Evolutionary conservation across 2,888 invertebrate genomes (phyloP).

Genomic region (Charanyca ferruginea): DNA sequence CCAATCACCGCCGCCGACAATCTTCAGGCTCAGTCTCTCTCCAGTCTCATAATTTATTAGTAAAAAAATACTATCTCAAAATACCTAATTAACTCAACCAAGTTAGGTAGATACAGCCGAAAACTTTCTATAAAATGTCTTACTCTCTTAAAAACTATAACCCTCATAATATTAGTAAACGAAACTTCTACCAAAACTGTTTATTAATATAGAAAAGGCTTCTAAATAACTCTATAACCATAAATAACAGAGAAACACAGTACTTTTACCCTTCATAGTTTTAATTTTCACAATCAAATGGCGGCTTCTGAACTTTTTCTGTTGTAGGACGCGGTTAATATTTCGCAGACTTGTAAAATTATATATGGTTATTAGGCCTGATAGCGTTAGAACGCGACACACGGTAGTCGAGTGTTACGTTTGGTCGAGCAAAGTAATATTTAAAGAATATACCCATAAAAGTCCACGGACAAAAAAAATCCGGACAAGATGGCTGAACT

Average conservation of each 20-base stretch:
- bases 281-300: conserved; percentile 42
- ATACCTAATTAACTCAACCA: too few species aligned
- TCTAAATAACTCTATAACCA: conserved; percentile 21
- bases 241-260: conserved; percentile 19
- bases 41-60: too few species aligned
- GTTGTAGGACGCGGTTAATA: conserved; percentile 34
- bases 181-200: conserved; percentile 1
- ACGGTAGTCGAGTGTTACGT: conserved; percentile 57
- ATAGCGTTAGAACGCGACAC: conserved; percentile 56
- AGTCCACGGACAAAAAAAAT: not conserved
- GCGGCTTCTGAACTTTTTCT: conserved; percentile 37
- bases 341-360: conserved; percentile 52
- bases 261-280: conserved; percentile 37
- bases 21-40: too few species aligned
- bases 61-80: too few species aligned
- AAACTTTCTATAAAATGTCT: conserved; percentile 2
- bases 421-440: conserved; percentile 15
- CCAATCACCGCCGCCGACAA: too few species aligned
- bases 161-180: not conserved
- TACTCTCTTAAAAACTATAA: not conserved
- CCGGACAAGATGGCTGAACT: conserved; percentile 11
- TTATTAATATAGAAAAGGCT: conserved; percentile 28
- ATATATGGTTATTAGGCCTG: conserved; percentile 63
- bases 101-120: not conserved
- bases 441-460: not conserved